These are phyloP conservation scores for Dendrolimus punctatus DNA, from an alignment of 1,140 invertebrate genomes.

Conservation along the genomic window DNA sequence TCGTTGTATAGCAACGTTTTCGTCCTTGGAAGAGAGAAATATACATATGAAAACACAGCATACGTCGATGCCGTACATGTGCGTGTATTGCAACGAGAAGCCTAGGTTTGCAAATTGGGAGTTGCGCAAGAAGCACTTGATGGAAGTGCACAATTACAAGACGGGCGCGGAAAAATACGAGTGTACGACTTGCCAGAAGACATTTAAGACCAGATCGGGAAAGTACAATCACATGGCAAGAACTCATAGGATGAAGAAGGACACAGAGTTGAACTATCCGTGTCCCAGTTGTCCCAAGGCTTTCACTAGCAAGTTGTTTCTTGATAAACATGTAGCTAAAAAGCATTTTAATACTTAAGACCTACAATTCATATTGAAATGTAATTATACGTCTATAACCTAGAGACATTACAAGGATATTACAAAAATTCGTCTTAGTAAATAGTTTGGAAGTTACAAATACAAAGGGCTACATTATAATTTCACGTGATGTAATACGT, in stretches of 20 bases:
- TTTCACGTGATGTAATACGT: no score
- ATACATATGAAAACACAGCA: conserved; percentile 59
- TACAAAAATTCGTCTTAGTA: no score
- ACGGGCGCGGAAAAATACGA: conserved; percentile 53
- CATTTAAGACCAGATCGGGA: conserved; percentile 57
- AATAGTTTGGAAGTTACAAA: no score
- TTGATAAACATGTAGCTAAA: conserved; percentile 58
- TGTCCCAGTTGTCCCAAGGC: conserved; percentile 52
- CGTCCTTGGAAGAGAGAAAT: conserved; percentile 48
- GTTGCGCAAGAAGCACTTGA: conserved; percentile 45
- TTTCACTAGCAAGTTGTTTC: conserved; percentile 54
- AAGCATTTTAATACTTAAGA: conserved; percentile 49
- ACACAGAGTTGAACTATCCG: conserved; percentile 45
- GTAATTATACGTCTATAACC: no score
- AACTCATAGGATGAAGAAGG: conserved; percentile 50
- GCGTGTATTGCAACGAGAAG: conserved; percentile 53
- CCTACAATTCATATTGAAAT: background rate
- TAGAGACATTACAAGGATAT: no score
- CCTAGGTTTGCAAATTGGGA: conserved; percentile 61
- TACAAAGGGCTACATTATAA: no score
- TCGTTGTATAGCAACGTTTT: conserved; percentile 52
- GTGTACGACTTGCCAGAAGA: conserved; percentile 50
- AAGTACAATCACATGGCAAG: conserved; percentile 61
- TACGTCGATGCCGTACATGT: conserved; percentile 52
- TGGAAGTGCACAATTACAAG: conserved; percentile 57